Conservation (phyloP, 2,113 vertebrate genomes). For the Regulus satrapa region DNA sequence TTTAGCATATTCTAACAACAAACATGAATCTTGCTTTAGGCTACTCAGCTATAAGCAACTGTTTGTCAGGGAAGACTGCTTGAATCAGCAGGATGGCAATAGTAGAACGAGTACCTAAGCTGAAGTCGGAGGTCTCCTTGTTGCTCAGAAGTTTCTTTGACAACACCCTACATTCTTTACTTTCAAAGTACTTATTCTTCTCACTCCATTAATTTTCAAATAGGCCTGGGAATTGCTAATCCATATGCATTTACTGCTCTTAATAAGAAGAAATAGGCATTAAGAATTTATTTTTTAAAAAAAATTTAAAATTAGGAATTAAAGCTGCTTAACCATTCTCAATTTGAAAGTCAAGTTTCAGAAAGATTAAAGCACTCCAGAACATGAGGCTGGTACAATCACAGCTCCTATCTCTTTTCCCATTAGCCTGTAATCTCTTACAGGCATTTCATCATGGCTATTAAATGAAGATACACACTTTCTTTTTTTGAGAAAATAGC, state of each 20-base stretch:
- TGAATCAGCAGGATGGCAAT: not conserved
- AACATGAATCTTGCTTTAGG: not conserved
- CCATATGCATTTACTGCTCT: conserved; percentile 24
- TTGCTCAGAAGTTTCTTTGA: not conserved
- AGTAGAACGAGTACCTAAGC: not conserved
- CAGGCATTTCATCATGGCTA: not conserved
- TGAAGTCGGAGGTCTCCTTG: not conserved
- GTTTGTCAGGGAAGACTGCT: not conserved
- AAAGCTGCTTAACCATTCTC: conserved; percentile 56
- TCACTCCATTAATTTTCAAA: conserved; percentile 42
- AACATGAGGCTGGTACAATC: conserved; percentile 21
- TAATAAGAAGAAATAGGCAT: conserved; percentile 36
- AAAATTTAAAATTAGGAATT: conserved; percentile 24
- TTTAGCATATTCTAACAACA: not conserved
- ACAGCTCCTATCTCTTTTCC: conserved; percentile 26
- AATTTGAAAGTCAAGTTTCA: conserved; percentile 58
- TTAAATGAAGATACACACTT: not conserved
- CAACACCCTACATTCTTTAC: not conserved
- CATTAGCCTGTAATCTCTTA: conserved; percentile 32
- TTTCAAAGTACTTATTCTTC: not conserved
- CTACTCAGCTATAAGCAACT: not conserved
- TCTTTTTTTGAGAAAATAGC: not conserved
- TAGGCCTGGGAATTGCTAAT: conserved; percentile 38
- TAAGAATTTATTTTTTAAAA: not conserved
- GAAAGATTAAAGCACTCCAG: conserved; percentile 59